Evolutionary conservation across 2,888 invertebrate species (phyloP).

Genomic region (Mythimna loreyi): DNA sequence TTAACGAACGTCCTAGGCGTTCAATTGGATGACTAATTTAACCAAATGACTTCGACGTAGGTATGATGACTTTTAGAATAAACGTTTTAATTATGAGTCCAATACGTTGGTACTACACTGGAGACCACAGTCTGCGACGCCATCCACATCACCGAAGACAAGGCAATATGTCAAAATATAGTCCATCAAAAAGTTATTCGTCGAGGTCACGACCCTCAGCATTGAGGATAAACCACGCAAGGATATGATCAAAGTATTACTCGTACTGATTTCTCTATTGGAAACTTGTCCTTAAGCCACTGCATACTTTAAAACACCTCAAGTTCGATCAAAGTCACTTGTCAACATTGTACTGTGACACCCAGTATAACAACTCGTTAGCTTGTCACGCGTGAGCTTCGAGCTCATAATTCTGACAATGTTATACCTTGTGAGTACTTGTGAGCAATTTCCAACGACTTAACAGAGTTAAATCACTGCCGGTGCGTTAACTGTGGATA

Average conservation of each 20-base stretch:
- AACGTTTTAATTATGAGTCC: neutral
- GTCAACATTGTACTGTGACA: conserved; percentile 43
- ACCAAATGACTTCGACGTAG: too few species aligned
- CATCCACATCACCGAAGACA: too few species aligned
- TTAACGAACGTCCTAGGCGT: too few species aligned
- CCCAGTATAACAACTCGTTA: conserved; percentile 49
- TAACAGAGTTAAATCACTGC: conserved; percentile 59
- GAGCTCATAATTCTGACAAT: conserved; percentile 46
- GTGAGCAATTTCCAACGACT: conserved; percentile 59
- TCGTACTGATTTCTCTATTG: neutral
- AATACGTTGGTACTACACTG: too few species aligned
- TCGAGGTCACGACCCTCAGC: too few species aligned
- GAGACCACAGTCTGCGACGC: too few species aligned
- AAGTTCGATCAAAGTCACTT: conserved; percentile 29
- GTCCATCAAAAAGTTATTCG: too few species aligned
- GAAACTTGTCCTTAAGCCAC: neutral
- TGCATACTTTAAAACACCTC: conserved; percentile 6
- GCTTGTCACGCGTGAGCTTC: conserved; percentile 44
- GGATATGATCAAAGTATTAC: conserved; percentile 1
- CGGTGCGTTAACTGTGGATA: conserved; percentile 74
- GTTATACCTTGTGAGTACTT: conserved; percentile 49
- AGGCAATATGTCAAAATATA: too few species aligned
- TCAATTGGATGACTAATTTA: too few species aligned
- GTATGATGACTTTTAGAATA: conserved; percentile 20
- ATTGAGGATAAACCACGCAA: too few species aligned